Conservation (phyloP, 2,888 invertebrate genomes). For the Cephus pulcher region DNA sequence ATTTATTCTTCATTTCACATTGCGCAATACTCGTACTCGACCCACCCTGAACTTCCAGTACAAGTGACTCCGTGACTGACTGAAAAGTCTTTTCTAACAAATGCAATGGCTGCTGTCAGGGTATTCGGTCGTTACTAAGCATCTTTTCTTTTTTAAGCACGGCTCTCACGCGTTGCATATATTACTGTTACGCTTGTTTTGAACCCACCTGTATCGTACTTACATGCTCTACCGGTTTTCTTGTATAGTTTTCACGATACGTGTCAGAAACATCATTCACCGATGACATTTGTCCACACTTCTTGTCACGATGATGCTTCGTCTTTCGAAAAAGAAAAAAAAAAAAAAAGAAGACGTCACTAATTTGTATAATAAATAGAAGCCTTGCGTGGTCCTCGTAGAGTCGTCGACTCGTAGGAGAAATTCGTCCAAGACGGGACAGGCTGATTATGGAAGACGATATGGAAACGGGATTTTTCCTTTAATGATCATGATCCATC, state of each 20-base stretch:
- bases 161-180: neutral
- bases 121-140: constrained; percentile 34
- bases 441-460: neutral
- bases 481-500: neutral
- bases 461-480: neutral
- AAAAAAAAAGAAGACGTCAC: neutral
- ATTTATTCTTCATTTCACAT: neutral
- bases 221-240: neutral
- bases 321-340: neutral
- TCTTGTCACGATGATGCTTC: neutral
- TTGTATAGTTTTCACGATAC: neutral
- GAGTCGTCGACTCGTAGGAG: neutral
- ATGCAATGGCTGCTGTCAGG: constrained; percentile 24
- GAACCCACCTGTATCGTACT: neutral
- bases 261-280: neutral
- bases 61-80: neutral
- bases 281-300: neutral
- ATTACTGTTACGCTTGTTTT: neutral
- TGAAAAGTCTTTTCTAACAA: constrained; percentile 1
- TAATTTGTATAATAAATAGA: neutral
- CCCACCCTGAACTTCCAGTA: neutral
- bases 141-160: neutral
- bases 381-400: neutral
- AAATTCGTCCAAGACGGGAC: neutral
- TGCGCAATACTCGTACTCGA: neutral